Base-by-base conservation (phyloP, 1,140 invertebrate species). In the Popillia japonica region DNA sequence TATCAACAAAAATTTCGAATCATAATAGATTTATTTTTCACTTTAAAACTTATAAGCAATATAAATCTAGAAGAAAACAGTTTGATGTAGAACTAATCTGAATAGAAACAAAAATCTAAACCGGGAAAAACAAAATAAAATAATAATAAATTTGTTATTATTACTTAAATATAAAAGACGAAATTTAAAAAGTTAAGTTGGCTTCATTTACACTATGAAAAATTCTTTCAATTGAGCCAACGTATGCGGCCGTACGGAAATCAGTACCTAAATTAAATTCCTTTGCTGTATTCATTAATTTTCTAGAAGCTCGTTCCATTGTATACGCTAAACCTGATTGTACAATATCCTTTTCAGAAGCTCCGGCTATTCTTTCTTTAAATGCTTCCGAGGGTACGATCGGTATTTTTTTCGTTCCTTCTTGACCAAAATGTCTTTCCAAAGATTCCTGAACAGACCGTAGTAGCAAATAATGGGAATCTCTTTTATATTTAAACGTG, bases 281-380 rank as follows among this genome's bases (percentile, higher is more conserved):
- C 91, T 95, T 94, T 34, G 97, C 95, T 41, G 98, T 99, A 86
- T 95, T 96, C 96, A 99, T 99, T 82, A 99, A 99, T 82, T 97
- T 92, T 88, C 90, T 92, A 64, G 92, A 92, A 44, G 98, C 99
- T 87, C 98, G 91, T 89, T 99, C 98, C 98, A 99, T 99, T 40
- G 98, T 99, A 87, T 99, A 99, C 87, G 99, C 98, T 64, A 99
- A 90, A 79, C 98, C 98, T 81, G 98, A 99, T 89, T 99, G 98
- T 6, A 99, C 99, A 86, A 99, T 99, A 85, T 99, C 99, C 87
- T 99, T 99, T 88, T 99, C 99, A 77, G 96, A 98, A 78, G 98
- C 98, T 88, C 98, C 98, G 84, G 96, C 94, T 86, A 99, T 99
- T 86, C 96, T 93, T 87, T 98, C 96, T 85, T 97, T 94, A 91